Evolutionary conservation across 1,140 invertebrate genomes (phyloP).

Genomic region (Choristoneura fumiferana): DNA sequence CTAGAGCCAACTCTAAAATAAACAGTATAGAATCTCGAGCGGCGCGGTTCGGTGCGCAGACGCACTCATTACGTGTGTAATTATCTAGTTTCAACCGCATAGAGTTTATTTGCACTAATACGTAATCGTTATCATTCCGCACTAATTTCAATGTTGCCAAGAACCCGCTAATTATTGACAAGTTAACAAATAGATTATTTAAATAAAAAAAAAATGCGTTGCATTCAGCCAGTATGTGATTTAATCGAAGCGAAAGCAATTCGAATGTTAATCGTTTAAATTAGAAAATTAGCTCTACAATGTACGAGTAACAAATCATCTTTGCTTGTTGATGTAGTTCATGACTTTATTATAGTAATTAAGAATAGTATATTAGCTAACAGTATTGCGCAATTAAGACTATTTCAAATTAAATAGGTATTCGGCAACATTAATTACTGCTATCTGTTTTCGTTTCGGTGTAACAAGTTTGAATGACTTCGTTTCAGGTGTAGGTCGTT

Average conservation of each 20-base stretch:
- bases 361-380: slow-evolving; percentile 36
- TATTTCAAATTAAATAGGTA: slow-evolving; percentile 2
- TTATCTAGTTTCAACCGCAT: slow-evolving; percentile 28
- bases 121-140: too few species aligned
- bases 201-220: too few species aligned
- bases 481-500: slow-evolving; percentile 36
- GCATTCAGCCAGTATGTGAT: too few species aligned
- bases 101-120: slow-evolving; percentile 19
- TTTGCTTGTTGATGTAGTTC: slow-evolving; percentile 9
- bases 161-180: slow-evolving; percentile 26
- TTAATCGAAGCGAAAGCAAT: too few species aligned
- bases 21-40: slow-evolving; percentile 68
- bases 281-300: too few species aligned
- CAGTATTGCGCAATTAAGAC: background rate
- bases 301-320: too few species aligned
- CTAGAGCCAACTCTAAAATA: slow-evolving; percentile 67
- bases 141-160: too few species aligned
- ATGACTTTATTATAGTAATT: too few species aligned
- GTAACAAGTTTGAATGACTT: slow-evolving; percentile 55
- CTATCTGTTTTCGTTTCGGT: slow-evolving; percentile 31
- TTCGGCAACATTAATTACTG: slow-evolving; percentile 13
- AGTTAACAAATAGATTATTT: too few species aligned
- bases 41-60: slow-evolving; percentile 45
- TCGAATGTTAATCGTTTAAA: too few species aligned
- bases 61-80: slow-evolving; percentile 48